Conservation (phyloP, 2,888 invertebrate genomes). For the Rhaphigaster nebulosa region DNA sequence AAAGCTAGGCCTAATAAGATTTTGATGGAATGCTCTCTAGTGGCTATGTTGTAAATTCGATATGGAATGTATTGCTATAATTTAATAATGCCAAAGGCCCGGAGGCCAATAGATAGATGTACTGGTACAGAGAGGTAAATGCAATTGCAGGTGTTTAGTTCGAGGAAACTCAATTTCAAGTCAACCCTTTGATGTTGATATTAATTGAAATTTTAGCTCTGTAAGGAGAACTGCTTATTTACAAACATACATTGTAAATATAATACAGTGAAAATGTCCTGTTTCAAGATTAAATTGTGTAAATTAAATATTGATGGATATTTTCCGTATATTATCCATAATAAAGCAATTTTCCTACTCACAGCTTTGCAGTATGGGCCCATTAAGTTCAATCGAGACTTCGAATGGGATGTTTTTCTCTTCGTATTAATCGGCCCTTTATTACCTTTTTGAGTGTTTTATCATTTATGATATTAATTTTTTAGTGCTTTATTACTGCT, state of each 20-base stretch:
- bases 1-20: constrained; percentile 8
- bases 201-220: neutral
- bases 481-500: too few relatives aligned
- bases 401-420: too few relatives aligned
- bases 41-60: neutral
- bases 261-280: neutral
- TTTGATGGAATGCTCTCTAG: neutral
- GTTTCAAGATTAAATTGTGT: neutral
- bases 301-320: neutral
- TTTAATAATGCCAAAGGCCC: neutral
- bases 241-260: neutral
- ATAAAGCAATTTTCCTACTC: neutral
- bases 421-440: too few relatives aligned
- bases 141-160: constrained; percentile 26
- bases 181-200: neutral
- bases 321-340: neutral
- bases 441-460: too few relatives aligned
- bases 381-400: too few relatives aligned
- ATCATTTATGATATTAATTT: too few relatives aligned
- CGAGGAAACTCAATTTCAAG: neutral
- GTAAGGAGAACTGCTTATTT: neutral
- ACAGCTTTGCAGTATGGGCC: neutral
- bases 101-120: neutral
- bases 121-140: neutral
- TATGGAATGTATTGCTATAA: neutral